A percentile compares a stretch with the other conserved stretches of the same genome.
Conservation (phyloP, 2,888 invertebrate species). For the Orthosia incerta region DNA sequence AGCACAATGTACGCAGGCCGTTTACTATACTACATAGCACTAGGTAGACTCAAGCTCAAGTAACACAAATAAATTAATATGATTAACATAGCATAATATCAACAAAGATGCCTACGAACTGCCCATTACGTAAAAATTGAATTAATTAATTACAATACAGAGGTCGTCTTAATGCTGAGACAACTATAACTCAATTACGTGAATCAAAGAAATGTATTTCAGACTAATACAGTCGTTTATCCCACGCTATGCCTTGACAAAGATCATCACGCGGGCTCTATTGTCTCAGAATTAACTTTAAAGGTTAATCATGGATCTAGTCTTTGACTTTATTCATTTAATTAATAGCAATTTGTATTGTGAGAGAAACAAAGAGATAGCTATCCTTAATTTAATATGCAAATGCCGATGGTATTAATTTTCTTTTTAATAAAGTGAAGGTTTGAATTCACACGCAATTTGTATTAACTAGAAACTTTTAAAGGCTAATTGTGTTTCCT, state of each 20-base stretch:
- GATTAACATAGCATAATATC: background rate
- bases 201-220: constrained; percentile 22
- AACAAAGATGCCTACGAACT: background rate
- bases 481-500: constrained; percentile 4
- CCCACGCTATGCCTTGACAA: constrained; percentile 21
- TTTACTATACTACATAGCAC: no score
- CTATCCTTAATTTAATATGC: constrained; percentile 23
- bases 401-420: constrained; percentile 43
- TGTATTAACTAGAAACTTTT: background rate
- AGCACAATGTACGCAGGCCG: no score
- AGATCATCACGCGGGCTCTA: constrained; percentile 47
- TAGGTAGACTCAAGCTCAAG: background rate
- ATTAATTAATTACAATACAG: constrained; percentile 15
- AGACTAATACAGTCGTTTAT: constrained; percentile 33
- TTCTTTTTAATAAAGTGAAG: constrained; percentile 14
- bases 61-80: background rate
- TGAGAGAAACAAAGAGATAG: constrained; percentile 44
- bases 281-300: constrained; percentile 44
- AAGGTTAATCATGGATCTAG: constrained; percentile 46
- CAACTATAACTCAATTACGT: constrained; percentile 7
- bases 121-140: constrained; percentile 14
- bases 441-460: constrained; percentile 34
- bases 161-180: constrained; percentile 10
- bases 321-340: constrained; percentile 33
- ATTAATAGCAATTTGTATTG: constrained; percentile 46